phyloP scores from a whole-genome alignment of 2,888 invertebrate species.

The Epinotia nisella region DNA sequence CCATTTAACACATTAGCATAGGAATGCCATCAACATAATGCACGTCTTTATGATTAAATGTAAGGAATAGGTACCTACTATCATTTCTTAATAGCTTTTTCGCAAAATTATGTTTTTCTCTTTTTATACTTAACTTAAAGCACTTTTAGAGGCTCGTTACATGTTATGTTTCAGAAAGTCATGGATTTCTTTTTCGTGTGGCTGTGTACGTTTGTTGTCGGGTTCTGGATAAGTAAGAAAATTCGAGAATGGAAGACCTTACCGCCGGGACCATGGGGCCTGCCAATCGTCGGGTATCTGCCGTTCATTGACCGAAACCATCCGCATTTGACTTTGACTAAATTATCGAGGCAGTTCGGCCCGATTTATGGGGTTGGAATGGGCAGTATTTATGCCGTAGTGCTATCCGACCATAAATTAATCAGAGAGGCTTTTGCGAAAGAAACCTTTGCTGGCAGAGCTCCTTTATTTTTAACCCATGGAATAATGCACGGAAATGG shows the following conservation, averaged over 20 bases:
- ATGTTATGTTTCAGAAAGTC: slow-evolving; percentile 52
- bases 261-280: slow-evolving; percentile 92
- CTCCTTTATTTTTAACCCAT: slow-evolving; percentile 93
- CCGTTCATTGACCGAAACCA: slow-evolving; percentile 87
- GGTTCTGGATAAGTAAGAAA: slow-evolving; percentile 70
- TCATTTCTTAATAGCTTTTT: slow-evolving; percentile 31
- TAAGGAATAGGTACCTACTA: slow-evolving; percentile 20
- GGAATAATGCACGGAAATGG: slow-evolving; percentile 95
- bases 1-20: slow-evolving; percentile 38
- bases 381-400: slow-evolving; percentile 90
- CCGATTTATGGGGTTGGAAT: slow-evolving; percentile 89
- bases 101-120: neutral
- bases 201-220: slow-evolving; percentile 61
- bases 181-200: slow-evolving; percentile 68
- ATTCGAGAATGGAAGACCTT: slow-evolving; percentile 74
- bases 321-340: slow-evolving; percentile 89
- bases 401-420: slow-evolving; percentile 89
- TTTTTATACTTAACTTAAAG: slow-evolving; percentile 8
- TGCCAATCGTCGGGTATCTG: slow-evolving; percentile 92
- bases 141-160: neutral
- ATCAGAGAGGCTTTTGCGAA: slow-evolving; percentile 90
- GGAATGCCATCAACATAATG: slow-evolving; percentile 42
- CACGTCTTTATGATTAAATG: slow-evolving; percentile 35
- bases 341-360: slow-evolving; percentile 88
- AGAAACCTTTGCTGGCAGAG: slow-evolving; percentile 89